phyloP scores from a whole-genome alignment of 2,113 vertebrate species.

The Calyptommatus sinebrachiatus region DNA sequence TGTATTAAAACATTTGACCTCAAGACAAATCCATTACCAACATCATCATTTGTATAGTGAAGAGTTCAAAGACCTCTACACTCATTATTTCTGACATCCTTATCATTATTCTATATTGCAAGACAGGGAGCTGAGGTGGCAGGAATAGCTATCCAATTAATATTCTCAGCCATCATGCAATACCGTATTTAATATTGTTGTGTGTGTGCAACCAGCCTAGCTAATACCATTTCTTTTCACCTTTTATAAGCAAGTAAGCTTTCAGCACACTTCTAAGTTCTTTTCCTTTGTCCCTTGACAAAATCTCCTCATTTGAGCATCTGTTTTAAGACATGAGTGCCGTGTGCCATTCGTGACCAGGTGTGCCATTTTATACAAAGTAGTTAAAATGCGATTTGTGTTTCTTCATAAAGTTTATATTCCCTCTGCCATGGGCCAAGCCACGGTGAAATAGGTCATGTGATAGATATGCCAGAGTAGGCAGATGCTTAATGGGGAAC shows the following conservation, averaged over 20 bases:
- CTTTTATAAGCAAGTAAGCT: background rate
- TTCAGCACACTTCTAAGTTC: background rate
- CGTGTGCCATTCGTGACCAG: conserved; percentile 6
- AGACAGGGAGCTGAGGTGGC: background rate
- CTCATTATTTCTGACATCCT: background rate
- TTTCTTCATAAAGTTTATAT: conserved; percentile 23
- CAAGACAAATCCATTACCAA: background rate
- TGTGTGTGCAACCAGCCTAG: background rate
- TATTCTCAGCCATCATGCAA: background rate
- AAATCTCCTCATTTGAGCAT: background rate
- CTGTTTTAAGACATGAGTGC: background rate
- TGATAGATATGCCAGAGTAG: conserved; percentile 5
- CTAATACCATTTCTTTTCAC: background rate
- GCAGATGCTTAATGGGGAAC: conserved; percentile 34
- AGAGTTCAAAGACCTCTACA: background rate
- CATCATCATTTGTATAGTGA: background rate
- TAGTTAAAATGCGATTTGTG: conserved; percentile 11
- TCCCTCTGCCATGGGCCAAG: conserved; percentile 12
- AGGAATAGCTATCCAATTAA: background rate
- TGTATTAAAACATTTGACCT: background rate
- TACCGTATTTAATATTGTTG: background rate
- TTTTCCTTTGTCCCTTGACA: background rate
- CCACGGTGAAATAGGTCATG: background rate
- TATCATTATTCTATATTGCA: background rate
- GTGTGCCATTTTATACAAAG: conserved; percentile 20